These are phyloP conservation scores for Thamnaconus septentrionalis DNA, from an alignment of 2,113 vertebrate species.

Conservation along the genomic window DNA sequence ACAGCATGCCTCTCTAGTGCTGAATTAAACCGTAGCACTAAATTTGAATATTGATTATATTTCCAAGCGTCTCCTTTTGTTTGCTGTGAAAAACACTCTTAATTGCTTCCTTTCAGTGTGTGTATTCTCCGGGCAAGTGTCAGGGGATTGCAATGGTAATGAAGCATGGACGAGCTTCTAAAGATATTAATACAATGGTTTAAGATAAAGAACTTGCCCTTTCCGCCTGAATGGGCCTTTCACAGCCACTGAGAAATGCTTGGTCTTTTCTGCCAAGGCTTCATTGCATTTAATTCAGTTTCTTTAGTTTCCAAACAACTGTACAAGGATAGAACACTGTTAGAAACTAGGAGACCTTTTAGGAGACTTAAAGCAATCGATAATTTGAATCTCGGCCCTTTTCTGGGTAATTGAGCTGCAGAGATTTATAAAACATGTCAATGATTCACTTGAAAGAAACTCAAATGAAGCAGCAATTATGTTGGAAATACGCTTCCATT, in stretches of 20 bases:
- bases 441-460: no score
- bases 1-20: constrained; percentile 54
- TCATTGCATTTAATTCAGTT: constrained; percentile 1
- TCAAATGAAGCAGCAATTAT: no score
- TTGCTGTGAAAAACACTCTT: constrained; percentile 61
- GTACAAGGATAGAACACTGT: constrained; percentile 18
- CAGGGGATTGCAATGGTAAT: constrained; percentile 68
- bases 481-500: background rate
- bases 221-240: constrained; percentile 47
- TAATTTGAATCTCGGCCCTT: constrained; percentile 13
- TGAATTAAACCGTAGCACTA: constrained; percentile 69
- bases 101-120: constrained; percentile 65
- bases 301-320: constrained; percentile 25
- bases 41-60: constrained; percentile 73
- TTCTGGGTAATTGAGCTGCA: constrained; percentile 31
- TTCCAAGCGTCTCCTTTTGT: constrained; percentile 64
- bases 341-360: constrained; percentile 33
- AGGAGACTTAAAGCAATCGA: background rate
- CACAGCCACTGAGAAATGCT: constrained; percentile 35
- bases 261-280: background rate
- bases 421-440: no score
- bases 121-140: constrained; percentile 59
- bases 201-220: constrained; percentile 60
- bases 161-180: constrained; percentile 64
- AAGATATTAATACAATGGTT: constrained; percentile 62